Conservation (phyloP, 2,797 vertebrate species). For the Aldrovandia affinis region DNA sequence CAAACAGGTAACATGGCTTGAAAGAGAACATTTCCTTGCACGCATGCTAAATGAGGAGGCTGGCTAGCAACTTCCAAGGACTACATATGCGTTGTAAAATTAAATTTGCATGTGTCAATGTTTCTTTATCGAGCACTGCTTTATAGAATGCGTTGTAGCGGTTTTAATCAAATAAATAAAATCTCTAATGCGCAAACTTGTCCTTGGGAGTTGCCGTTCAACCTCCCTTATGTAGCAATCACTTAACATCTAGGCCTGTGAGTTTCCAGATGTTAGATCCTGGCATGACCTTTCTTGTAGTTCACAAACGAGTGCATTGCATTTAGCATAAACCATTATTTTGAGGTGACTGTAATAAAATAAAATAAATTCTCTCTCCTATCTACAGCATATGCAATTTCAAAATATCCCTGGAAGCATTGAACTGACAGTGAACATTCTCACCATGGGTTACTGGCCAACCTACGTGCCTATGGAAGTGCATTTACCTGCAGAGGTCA, state of each 20-base stretch:
- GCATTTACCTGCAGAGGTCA: slow-evolving; percentile 94
- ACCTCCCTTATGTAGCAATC: not conserved
- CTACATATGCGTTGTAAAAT: not conserved
- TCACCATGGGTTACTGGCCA: slow-evolving; percentile 99
- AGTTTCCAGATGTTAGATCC: not conserved
- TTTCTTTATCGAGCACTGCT: not conserved
- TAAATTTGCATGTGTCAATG: not conserved
- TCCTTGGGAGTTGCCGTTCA: too few species aligned
- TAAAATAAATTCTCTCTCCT: slow-evolving; percentile 2
- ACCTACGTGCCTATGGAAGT: slow-evolving; percentile 98
- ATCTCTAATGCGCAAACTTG: not conserved
- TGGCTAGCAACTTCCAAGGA: not conserved
- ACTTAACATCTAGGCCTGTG: not conserved
- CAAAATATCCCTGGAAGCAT: slow-evolving; percentile 99
- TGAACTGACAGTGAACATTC: slow-evolving; percentile 97
- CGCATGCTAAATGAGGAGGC: not conserved
- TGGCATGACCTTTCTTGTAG: not conserved
- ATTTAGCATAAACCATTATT: not conserved
- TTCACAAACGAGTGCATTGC: not conserved
- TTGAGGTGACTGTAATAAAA: not conserved
- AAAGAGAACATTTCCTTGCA: not conserved
- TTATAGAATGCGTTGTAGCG: not conserved
- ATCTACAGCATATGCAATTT: slow-evolving; percentile 92
- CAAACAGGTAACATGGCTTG: slow-evolving; percentile 88
- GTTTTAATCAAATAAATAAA: not conserved